Base-by-base conservation (phyloP, 2,797 vertebrate genomes). In the Enteromius treurensis region DNA sequence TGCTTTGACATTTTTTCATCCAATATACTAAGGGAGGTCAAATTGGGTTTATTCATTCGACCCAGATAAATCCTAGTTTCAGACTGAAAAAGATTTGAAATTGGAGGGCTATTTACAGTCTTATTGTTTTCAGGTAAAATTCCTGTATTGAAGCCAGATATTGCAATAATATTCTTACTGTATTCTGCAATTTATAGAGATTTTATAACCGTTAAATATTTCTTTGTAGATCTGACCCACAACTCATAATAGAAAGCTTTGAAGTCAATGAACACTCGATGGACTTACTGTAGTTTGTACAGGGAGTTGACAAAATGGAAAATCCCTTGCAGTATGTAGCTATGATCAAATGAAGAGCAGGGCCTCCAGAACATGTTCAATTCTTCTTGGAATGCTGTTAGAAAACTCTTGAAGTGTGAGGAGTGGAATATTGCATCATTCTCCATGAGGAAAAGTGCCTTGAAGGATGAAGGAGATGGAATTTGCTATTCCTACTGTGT, bases 371-470 rank as follows among this genome's bases (percentile, higher is more conserved):
- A 53, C 26, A 64, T 58, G 37, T 60, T 85, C 42, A 49, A 62
- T 60, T 76, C 60, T 78, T 55, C 67, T 79, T 77, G 42, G 80
- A 73, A 85, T 62, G 49, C 45, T 78, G 45, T 73, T 60, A 73
- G 47, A 82, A 67, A 71, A 42, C 53, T 64, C 76, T 49, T 71
- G 58, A 40, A 65, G 42, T 73, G 68, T 26, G 45, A 64, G 77
- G 21, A 75, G 49, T 58, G 37, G 62, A 62, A 34, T 83, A 82
- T 79, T 76, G 53, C 70, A 55, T 74, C 60, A 69, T 79, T 86
- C 62, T 79, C 71, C 81, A 79, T 53, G 9, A 79, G 68, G 47
- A 79, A 79, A 82, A 79, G 8, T 49, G 62, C 49, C 65, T 68
- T 80, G 34, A 84, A 62, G 60, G 77, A 74, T 79, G 68, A 77